A percentile compares a stretch with the other conserved stretches of the same genome.
phyloP scores from a whole-genome alignment of 1,140 invertebrate species.

The Solen grandis region DNA sequence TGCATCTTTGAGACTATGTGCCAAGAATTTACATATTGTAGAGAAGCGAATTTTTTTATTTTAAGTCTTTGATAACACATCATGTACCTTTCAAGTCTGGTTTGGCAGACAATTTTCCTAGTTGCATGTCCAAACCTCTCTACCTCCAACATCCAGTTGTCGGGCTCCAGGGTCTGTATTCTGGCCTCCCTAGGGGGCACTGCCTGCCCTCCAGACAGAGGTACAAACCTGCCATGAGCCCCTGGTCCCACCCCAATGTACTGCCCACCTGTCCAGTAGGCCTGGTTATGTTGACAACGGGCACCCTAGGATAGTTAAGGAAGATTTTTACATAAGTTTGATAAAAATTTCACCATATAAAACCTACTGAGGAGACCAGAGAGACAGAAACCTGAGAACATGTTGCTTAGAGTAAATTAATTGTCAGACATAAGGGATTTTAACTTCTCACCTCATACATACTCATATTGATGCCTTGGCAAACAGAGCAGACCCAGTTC shows the following conservation, averaged over 20 bases:
- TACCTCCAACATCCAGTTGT: conserved; percentile 74
- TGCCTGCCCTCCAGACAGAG: neutral
- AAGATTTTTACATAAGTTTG: conserved; percentile 14
- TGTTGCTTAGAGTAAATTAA: too few species aligned
- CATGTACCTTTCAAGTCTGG: conserved; percentile 37
- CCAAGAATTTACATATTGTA: neutral
- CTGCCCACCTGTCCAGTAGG: conserved; percentile 76
- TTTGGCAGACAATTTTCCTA: conserved; percentile 57
- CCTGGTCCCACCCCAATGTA: conserved; percentile 78
- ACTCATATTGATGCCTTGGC: too few species aligned
- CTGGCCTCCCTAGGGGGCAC: conserved; percentile 61
- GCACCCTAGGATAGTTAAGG: conserved; percentile 52
- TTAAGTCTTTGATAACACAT: neutral
- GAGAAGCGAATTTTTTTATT: too few species aligned
- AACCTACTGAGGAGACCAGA: too few species aligned
- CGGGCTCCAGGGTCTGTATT: conserved; percentile 72
- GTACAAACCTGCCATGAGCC: conserved; percentile 71
- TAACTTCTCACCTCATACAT: too few species aligned
- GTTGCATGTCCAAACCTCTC: conserved; percentile 73
- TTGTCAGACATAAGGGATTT: too few species aligned
- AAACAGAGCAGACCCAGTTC: too few species aligned
- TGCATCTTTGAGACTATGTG: neutral
- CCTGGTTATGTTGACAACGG: conserved; percentile 72
- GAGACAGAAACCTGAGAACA: too few species aligned
- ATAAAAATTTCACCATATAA: too few species aligned